Base-by-base conservation (phyloP, 2,797 vertebrate species). In the Odontamblyopus rebecca region DNA sequence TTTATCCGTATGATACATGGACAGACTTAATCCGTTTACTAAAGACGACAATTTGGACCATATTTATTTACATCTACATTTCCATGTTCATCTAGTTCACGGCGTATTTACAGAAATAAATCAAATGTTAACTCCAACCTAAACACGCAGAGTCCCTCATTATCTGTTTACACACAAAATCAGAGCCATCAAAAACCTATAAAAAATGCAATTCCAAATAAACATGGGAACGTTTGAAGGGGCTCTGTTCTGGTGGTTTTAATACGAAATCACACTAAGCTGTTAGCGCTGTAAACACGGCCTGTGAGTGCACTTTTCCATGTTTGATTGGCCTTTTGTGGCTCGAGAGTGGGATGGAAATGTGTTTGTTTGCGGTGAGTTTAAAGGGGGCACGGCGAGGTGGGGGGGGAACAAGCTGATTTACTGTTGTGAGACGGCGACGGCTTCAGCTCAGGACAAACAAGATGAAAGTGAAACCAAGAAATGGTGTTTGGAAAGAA, bases 401-500 rank as follows among this genome's bases (percentile, higher is more conserved):
- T 89, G 89, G 86, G 84, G 48, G 77, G 87, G 79, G 78, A 65
- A 74, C 75, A 75, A 64, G 76, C 70, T 79, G 81, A 75, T 88
- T 89, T 86, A 84, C 81, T 87, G 84, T 76, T 69, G 77, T 81
- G 83, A 77, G 82, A 88, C 82, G 83, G 87, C 78, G 78, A 65
- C 53, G 61, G 61, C 85, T 87, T 87, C 81, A 83, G 63, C 2
- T 18, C 35, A 61, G 88, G 85, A 29, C 79, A 85, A 68, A 69
- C 57, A 72, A 70, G 59, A 73, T 51, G 12, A 48, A 62, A 61
- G 38, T 51, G 12, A 44, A 53, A 61, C 27, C 48, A 15, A 61
- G 18, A 32, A 61, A 38, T 38, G 1, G 19, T 26, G 62, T 64
- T 44, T 62, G 61, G 32, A 62, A 32, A 38, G 26, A 30, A 61